These are phyloP conservation scores for Megaceryle torquata DNA, from an alignment of 2,113 vertebrate species.

Conservation along the genomic window DNA sequence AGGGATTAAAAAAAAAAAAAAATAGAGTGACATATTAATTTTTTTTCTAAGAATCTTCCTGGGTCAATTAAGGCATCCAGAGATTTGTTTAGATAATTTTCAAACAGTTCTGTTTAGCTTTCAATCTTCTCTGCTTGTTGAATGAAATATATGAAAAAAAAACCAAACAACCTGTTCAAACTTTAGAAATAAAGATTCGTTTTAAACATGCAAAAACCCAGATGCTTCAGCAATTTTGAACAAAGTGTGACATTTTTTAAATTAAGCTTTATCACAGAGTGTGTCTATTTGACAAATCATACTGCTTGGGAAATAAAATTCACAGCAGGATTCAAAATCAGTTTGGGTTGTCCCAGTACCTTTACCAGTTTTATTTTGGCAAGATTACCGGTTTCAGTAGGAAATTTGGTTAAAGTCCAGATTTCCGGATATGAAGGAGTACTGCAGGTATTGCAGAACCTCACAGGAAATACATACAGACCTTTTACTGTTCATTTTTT, in stretches of 20 bases:
- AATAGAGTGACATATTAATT: rapidly evolving
- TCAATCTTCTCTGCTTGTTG: background rate
- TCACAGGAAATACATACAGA: background rate
- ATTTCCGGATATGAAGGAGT: background rate
- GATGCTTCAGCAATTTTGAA: background rate
- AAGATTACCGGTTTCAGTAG: background rate
- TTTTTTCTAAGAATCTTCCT: background rate
- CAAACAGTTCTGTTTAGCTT: background rate
- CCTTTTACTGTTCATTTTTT: background rate
- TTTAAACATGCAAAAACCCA: background rate
- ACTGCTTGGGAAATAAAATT: background rate
- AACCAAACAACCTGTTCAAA: background rate
- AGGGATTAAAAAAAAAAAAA: background rate
- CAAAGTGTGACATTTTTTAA: background rate
- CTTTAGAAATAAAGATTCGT: background rate
- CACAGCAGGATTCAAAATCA: background rate
- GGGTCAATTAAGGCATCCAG: background rate
- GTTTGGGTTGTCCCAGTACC: background rate
- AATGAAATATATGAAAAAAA: background rate
- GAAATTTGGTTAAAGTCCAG: background rate
- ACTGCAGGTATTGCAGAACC: background rate
- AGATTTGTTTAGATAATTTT: background rate
- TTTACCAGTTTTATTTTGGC: background rate
- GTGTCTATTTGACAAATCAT: background rate
- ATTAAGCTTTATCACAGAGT: background rate